A percentile compares a stretch with the other conserved stretches of the same genome.
phyloP scores from a whole-genome alignment of 2,888 invertebrate genomes.

The Coremacera marginata region DNA sequence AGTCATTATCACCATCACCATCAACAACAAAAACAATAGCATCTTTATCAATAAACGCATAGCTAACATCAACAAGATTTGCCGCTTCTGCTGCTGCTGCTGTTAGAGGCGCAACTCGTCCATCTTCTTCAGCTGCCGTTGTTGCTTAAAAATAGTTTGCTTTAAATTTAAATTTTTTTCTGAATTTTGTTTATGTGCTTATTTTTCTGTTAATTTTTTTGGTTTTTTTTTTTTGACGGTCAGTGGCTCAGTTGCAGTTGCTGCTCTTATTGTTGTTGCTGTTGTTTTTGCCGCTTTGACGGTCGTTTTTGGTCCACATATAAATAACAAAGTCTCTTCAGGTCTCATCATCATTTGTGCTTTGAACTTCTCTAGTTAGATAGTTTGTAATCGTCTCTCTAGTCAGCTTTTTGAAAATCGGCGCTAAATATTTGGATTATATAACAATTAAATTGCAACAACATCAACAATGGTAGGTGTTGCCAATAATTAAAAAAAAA shows the following conservation, averaged over 20 bases:
- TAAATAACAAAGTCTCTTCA: constrained; percentile 66
- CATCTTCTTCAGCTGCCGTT: constrained; percentile 54
- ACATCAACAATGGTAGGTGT: constrained; percentile 48
- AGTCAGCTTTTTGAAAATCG: background rate
- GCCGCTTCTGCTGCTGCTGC: background rate
- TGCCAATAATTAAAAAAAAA: background rate
- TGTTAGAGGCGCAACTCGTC: background rate
- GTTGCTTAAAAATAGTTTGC: constrained; percentile 3
- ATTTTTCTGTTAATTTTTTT: background rate
- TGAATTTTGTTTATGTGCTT: background rate
- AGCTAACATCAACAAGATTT: background rate
- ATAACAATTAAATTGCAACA: constrained; percentile 13
- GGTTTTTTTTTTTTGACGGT: constrained; percentile 9
- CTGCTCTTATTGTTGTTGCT: constrained; percentile 4
- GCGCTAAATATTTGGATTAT: constrained; percentile 20
- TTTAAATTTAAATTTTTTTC: constrained; percentile 49
- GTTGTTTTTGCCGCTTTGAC: constrained; percentile 15
- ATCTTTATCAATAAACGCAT: background rate
- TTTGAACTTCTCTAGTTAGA: constrained; percentile 64
- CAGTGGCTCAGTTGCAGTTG: background rate
- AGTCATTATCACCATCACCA: constrained; percentile 3
- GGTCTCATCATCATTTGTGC: constrained; percentile 68
- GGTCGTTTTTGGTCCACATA: constrained; percentile 50
- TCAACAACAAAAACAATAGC: background rate
- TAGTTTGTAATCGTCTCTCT: constrained; percentile 43